Conservation (phyloP, 2,888 invertebrate species). For the Synergus gifuensis region DNA sequence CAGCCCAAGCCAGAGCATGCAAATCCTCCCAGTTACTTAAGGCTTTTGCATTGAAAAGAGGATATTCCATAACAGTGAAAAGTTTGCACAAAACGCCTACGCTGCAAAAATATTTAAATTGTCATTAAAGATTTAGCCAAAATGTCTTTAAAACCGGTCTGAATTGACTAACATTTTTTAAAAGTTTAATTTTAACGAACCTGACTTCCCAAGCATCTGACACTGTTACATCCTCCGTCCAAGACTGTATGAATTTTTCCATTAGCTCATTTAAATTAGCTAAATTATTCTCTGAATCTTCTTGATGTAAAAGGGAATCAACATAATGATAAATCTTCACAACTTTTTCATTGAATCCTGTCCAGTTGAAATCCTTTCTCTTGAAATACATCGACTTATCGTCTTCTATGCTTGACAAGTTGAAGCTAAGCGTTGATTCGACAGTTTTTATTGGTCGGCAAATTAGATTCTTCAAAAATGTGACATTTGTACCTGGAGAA, state of each 20-base stretch:
- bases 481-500: slow-evolving; percentile 66
- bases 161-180: too few species aligned
- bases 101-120: slow-evolving; percentile 63
- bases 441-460: slow-evolving; percentile 66
- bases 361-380: slow-evolving; percentile 67
- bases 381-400: slow-evolving; percentile 47
- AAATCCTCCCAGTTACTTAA: slow-evolving; percentile 62
- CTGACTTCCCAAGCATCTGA: slow-evolving; percentile 68
- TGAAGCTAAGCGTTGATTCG: slow-evolving; percentile 62
- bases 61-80: slow-evolving; percentile 66
- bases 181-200: slow-evolving; percentile 51
- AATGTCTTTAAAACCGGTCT: background rate
- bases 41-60: slow-evolving; percentile 63
- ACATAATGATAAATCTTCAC: slow-evolving; percentile 68
- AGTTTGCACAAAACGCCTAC: slow-evolving; percentile 71
- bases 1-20: slow-evolving; percentile 66
- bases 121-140: background rate
- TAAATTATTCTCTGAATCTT: slow-evolving; percentile 49
- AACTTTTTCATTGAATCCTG: slow-evolving; percentile 65
- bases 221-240: slow-evolving; percentile 61
- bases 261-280: slow-evolving; percentile 52
- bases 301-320: slow-evolving; percentile 63
- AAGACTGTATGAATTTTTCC: slow-evolving; percentile 59
- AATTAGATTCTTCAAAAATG: slow-evolving; percentile 65
- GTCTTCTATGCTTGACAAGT: slow-evolving; percentile 57